Conservation (phyloP, 2,113 vertebrate genomes). For the Rousettus leschenaultii region DNA sequence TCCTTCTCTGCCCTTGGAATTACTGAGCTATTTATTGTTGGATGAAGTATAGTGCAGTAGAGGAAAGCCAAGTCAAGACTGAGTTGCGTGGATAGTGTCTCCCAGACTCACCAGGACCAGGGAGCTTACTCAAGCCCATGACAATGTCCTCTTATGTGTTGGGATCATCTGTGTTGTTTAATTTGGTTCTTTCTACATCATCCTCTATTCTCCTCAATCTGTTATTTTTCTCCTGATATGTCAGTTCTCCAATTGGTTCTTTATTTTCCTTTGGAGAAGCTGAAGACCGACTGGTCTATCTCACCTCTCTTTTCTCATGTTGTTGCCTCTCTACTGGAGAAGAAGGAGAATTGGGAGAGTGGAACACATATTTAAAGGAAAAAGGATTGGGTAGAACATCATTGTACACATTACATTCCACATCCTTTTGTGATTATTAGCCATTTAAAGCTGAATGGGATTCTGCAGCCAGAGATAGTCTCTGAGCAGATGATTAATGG, state of each 20-base stretch:
- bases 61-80: not conserved
- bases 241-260: not conserved
- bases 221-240: not conserved
- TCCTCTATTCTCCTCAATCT: not conserved
- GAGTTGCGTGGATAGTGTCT: not conserved
- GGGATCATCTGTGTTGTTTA: not conserved
- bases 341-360: slow-evolving; percentile 31
- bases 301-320: slow-evolving; percentile 23
- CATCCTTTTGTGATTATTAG: slow-evolving; percentile 81
- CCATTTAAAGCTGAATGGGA: slow-evolving; percentile 80
- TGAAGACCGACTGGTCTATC: not conserved
- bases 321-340: not conserved
- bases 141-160: not conserved
- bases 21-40: not conserved
- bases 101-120: not conserved
- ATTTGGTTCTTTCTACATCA: not conserved
- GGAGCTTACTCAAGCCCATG: not conserved
- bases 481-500: slow-evolving; percentile 88
- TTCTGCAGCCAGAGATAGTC: slow-evolving; percentile 82
- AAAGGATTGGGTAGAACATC: slow-evolving; percentile 59
- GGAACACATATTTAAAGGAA: slow-evolving; percentile 72
- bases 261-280: not conserved
- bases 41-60: not conserved
- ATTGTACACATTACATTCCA: slow-evolving; percentile 71
- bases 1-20: not conserved